Conservation (phyloP, 1,140 invertebrate genomes). For the Chrysopa pallens region DNA sequence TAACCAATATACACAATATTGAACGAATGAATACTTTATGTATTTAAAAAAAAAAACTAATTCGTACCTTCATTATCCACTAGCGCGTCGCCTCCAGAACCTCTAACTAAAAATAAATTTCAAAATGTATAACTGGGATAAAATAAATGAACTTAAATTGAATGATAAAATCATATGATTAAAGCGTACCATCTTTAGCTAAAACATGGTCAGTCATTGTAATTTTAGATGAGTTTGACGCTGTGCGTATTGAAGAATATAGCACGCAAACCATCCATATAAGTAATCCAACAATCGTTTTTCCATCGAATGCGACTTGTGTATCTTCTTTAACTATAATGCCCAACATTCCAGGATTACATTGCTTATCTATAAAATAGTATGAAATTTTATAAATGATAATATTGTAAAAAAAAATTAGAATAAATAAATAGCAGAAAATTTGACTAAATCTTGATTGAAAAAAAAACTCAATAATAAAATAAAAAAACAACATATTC, state of each 20-base stretch:
- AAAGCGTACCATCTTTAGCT: conserved; percentile 39
- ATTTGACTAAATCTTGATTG: too few relatives aligned
- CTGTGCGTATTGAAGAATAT: conserved; percentile 79
- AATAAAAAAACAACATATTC: too few relatives aligned
- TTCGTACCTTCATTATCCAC: conserved; percentile 26
- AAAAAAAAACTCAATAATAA: too few relatives aligned
- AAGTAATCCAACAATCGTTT: conserved; percentile 76
- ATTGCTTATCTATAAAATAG: conserved; percentile 38
- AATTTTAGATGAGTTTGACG: conserved; percentile 58
- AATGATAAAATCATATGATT: neutral
- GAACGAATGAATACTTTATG: neutral
- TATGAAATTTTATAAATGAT: neutral
- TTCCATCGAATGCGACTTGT: conserved; percentile 51
- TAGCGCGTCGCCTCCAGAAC: conserved; percentile 17
- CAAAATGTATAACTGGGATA: neutral
- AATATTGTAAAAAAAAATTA: too few relatives aligned
- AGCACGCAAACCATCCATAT: conserved; percentile 92
- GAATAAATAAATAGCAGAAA: too few relatives aligned
- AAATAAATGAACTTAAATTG: neutral
- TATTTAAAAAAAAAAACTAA: conserved; percentile 2
- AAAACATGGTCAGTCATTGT: conserved; percentile 60
- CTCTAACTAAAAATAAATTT: conserved; percentile 13
- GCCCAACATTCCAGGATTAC: conserved; percentile 52
- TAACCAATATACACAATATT: too few relatives aligned
- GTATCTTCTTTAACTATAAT: conserved; percentile 21